Percentiles rank a stretch among this genome's conserved stretches.
phyloP scores from a whole-genome alignment of 2,797 vertebrate species.

The Lacerta bilineata region DNA sequence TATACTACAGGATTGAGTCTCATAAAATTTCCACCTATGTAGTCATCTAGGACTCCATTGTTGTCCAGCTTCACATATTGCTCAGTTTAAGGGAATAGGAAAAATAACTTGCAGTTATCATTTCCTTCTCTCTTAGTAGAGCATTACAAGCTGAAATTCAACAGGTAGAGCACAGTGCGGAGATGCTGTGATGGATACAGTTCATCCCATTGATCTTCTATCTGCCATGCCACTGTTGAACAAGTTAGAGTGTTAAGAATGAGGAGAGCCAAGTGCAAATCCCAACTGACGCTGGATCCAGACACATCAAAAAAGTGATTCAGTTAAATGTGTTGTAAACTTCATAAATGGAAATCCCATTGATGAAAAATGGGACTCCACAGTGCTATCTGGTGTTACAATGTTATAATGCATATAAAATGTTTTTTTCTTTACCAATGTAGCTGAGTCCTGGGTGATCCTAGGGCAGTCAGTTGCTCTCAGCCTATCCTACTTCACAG shows the following conservation, averaged over 20 bases:
- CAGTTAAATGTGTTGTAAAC: too few species aligned
- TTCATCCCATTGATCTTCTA: background rate
- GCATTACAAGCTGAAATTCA: conserved; percentile 1
- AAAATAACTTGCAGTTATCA: background rate
- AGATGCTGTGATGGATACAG: background rate
- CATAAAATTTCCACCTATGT: conserved; percentile 60
- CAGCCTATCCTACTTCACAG: too few species aligned
- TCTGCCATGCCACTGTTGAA: background rate
- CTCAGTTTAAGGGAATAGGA: background rate
- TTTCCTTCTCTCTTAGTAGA: accelerated
- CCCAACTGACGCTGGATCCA: background rate
- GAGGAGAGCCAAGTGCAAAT: background rate
- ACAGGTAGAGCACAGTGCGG: background rate
- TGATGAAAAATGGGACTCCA: too few species aligned
- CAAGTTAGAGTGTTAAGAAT: background rate
- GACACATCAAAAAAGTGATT: too few species aligned
- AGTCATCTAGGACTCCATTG: conserved; percentile 13
- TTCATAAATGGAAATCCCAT: too few species aligned
- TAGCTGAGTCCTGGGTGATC: too few species aligned
- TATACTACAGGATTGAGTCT: conserved; percentile 69
- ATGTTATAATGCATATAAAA: too few species aligned
- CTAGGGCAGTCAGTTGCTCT: too few species aligned
- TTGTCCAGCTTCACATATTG: conserved; percentile 13
- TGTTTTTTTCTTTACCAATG: too few species aligned
- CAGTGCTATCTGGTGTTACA: too few species aligned